Evolutionary conservation across 2,113 vertebrate genomes (phyloP), one percentile per base, ranked within the genome.

Genomic region (Rutilus rutilus): DNA sequence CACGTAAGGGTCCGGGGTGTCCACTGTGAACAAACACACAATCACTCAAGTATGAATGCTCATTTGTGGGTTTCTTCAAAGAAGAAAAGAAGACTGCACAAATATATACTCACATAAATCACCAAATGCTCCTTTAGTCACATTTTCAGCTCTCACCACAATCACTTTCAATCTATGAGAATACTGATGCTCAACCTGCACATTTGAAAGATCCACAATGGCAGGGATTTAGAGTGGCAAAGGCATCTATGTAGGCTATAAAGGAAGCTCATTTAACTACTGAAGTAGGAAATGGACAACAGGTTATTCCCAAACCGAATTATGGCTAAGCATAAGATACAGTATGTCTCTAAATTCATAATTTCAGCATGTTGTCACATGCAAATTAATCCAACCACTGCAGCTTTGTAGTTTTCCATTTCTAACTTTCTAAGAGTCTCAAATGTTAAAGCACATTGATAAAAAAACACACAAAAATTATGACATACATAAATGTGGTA

Each of bases 1-100:
- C 93, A 99, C 96, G 0, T 99, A 99, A 0, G 98, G 98, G 88
- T 99, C 97, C n/a, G 98, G 97, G n/a, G 97, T 99, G 90, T 99
- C 98, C 89, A 99, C 98, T 99, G 89, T 0, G 83, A 33, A 78
- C 74, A 86, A 50, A 90, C 21, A 84, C 8, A 84, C 19, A 75
- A 30, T 74, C 39, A 67, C 21, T 33, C 7, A 33, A 73, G 3
- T 6, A 81, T 50, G 4, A n/a, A 86, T 39, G 8, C 57, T 76
- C 42, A 5, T 30, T 36, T 9, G 17, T 12, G 9, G 2, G 9
- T 50, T 23, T 25, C 19, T 36, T 65, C 9, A 71, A 75, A 84
- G n/a, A n/a, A n/a, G n/a, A n/a, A n/a, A 57, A 60, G 27, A 19
- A 75, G 30, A 57, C 21, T n/a, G 27, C 30, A 78, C 33, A 52